A percentile compares a stretch with the other conserved stretches of the same genome.
Conservation (phyloP, 2,113 vertebrate species). For the Probosciger aterrimus region DNA sequence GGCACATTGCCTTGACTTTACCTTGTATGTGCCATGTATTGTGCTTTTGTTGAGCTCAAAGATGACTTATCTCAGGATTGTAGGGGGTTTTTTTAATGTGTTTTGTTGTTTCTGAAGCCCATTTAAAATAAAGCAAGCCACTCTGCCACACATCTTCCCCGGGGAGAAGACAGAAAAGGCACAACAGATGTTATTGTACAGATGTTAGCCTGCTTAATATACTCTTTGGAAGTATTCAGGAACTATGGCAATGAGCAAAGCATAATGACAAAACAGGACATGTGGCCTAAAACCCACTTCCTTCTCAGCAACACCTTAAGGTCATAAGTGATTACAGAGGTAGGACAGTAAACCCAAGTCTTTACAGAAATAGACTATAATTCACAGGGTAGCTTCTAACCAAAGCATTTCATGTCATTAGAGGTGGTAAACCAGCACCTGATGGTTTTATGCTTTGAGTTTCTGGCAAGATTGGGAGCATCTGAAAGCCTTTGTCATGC, state of each 20-base stretch:
- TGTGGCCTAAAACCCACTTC: background rate
- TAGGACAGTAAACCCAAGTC: background rate
- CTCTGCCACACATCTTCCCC: background rate
- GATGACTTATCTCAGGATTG: background rate
- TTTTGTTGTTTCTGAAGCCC: background rate
- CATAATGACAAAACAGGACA: conserved; percentile 7
- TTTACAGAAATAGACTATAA: background rate
- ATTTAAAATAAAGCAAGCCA: background rate
- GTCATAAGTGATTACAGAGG: background rate
- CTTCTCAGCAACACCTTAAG: background rate
- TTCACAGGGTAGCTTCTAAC: background rate
- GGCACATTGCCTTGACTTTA: background rate
- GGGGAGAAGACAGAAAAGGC: background rate
- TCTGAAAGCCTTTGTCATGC: background rate
- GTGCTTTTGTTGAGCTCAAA: background rate
- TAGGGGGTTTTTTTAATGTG: background rate
- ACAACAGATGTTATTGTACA: background rate
- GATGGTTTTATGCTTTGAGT: background rate
- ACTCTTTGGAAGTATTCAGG: background rate
- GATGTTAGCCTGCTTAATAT: background rate
- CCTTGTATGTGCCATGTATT: fast-evolving
- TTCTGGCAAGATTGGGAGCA: background rate
- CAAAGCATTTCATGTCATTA: background rate
- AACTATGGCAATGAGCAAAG: background rate
- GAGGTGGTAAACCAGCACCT: background rate